phyloP scores from a whole-genome alignment of 2,113 vertebrate genomes.

The Leiothrix lutea region DNA sequence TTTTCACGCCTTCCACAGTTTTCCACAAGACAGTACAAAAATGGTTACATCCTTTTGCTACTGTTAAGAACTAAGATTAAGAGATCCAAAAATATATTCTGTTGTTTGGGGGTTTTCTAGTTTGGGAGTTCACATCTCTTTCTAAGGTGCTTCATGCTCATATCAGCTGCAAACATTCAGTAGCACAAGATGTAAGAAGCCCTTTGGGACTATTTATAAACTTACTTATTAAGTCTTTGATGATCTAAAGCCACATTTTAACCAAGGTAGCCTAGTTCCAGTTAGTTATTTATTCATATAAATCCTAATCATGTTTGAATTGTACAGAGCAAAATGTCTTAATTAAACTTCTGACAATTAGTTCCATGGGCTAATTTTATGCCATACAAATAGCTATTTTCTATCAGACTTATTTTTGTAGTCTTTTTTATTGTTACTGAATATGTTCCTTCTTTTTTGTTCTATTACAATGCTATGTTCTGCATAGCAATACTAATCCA shows the following conservation, averaged over 20 bases:
- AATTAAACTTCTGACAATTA: not conserved
- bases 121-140: not conserved
- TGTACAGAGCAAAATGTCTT: not conserved
- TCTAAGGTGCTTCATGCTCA: not conserved
- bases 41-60: not conserved
- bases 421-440: not conserved
- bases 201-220: not conserved
- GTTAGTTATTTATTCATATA: not conserved
- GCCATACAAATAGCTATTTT: not conserved
- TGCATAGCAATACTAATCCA: not conserved
- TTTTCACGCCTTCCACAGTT: not conserved
- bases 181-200: not conserved
- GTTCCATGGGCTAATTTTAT: not conserved
- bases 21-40: not conserved
- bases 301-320: slow-evolving; percentile 2
- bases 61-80: not conserved
- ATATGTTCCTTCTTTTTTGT: not conserved
- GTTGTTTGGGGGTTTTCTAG: not conserved
- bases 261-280: not conserved
- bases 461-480: not conserved
- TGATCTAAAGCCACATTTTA: not conserved
- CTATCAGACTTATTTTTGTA: not conserved
- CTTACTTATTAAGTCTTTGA: not conserved
- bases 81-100: not conserved
- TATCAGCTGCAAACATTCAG: not conserved